Evolutionary conservation across 2,888 invertebrate genomes (phyloP), one percentile per base, ranked within the genome.

Genomic region (Cenopis cana): DNA sequence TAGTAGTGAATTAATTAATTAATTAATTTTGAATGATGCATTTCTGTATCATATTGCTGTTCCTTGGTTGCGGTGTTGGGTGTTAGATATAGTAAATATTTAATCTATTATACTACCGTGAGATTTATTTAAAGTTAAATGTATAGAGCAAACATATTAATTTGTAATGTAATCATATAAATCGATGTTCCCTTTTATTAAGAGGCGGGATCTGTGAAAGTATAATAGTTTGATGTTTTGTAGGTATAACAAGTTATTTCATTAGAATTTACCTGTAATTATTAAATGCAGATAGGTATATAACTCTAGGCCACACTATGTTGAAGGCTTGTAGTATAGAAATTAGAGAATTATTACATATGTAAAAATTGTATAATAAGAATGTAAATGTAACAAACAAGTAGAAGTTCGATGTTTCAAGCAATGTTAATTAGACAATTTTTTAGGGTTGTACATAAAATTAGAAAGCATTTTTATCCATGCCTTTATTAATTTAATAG

Each of bases 11-110:
- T 77, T 77, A 76, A 70, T 73, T 67, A 29, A 67, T 79, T 79
- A 17, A 1, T n/a, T 41, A 11, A 4, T 73, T 80, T 81, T 77
- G 55, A 74, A 75, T 77, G 76, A 79, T 52, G 89, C 90, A 79
- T 86, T 81, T 81, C 83, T 90, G 89, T 90, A 89, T 74, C 20
- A 87, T 82, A 87, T 78, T 74, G 88, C 88, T 87, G 76, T 78
- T 74, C 72, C 86, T 91, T 59, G 77, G 86, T 91, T 92, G 91
- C 90, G 69, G 86, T 90, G 90, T 92, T 92, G 89, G 91, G 79
- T 92, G 91, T 92, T 91, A 90, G 87, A 49, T 14, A 24, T 71
- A 64, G 65, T 36, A 18, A 18, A 20, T 24, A 17, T 65, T 29
- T 46, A 59, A 54, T 65, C 14, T 41, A 49, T 77, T 75, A 74